These are phyloP conservation scores for Endomychus coccineus DNA, from an alignment of 2,888 invertebrate species.

Conservation along the genomic window DNA sequence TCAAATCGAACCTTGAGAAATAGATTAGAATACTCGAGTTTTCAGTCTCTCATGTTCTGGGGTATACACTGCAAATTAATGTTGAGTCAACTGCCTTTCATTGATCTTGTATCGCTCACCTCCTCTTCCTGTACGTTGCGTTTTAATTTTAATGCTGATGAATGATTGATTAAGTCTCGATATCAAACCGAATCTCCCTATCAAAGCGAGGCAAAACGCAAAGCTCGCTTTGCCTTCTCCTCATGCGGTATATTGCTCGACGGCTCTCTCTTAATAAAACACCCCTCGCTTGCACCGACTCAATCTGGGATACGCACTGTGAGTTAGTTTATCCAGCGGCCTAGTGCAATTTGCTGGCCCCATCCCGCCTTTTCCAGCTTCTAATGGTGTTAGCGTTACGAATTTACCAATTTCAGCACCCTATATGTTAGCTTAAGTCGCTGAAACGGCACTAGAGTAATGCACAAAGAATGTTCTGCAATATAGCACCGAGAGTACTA, in stretches of 20 bases:
- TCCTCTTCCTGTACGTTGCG: slow-evolving; percentile 21
- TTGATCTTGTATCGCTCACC: slow-evolving; percentile 26
- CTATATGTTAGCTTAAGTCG: slow-evolving; percentile 38
- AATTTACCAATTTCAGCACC: slow-evolving; percentile 47
- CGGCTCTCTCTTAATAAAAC: no score
- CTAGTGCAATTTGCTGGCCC: slow-evolving; percentile 39
- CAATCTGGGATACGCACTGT: slow-evolving; percentile 46
- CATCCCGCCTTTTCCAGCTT: slow-evolving; percentile 19
- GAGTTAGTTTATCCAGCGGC: slow-evolving; percentile 38
- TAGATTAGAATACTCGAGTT: no score
- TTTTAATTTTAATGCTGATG: slow-evolving; percentile 36
- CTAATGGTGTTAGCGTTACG: slow-evolving; percentile 47
- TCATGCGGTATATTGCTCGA: neutral
- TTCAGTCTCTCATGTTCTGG: no score
- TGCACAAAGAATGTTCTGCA: slow-evolving; percentile 41
- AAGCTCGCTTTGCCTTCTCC: no score
- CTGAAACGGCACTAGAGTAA: slow-evolving; percentile 34
- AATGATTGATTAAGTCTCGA: slow-evolving; percentile 33
- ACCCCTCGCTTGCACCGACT: no score
- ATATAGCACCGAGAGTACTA: slow-evolving; percentile 22
- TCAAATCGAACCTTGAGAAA: no score
- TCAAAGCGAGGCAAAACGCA: slow-evolving; percentile 6
- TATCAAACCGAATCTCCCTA: slow-evolving; percentile 10
- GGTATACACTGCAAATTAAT: no score
- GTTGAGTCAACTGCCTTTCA: slow-evolving; percentile 31